Base-by-base conservation (phyloP, 2,797 vertebrate species). In the Argyrosomus regius region DNA sequence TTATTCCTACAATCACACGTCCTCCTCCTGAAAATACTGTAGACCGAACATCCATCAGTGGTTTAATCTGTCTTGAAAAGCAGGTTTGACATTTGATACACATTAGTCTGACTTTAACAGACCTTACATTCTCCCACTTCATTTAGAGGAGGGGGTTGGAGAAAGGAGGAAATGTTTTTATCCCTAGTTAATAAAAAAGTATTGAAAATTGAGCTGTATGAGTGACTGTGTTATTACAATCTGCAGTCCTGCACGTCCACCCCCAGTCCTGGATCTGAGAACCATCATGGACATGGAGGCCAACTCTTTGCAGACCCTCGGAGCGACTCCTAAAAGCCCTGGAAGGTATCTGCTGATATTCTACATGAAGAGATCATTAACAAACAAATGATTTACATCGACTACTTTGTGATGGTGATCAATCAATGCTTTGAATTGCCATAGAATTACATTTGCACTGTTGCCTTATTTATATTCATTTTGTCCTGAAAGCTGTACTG, bases 241-340 rank as follows among this genome's bases (percentile, higher is more conserved):
- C 62, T 74, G 66, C 89, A 94, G 93, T 91, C 90, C 93, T 91
- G 93, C 86, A 91, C 94, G 80, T 81, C 93, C 89, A 89, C 94
- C 96, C 87, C 96, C 97, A 81, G 96, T 97, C 64, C 82, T 98
- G 95, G 97, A 99, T 93, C 96, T 99, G 70, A 96, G 98, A 95
- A 96, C 96, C 72, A 98, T 99, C 89, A 99, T 99, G 98, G 96
- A 99, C 92, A 96, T 96, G 93, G 98, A 99, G 95, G 97, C 97
- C 92, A 97, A 85, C 75, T 92, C 91, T 63, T 91, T 93, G 89
- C 96, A 96, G 86, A 96, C 95, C 82, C 93, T 92, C 77, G 94
- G 96, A 93, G 94, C 96, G 43, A 94, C 94, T 85, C 96, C 96
- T 89, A 99, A 97, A 95, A 95, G 92, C 82, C 93, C 93, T 67